Evolutionary conservation across 2,113 vertebrate species (phyloP).

Genomic region (Polypterus bichir): DNA sequence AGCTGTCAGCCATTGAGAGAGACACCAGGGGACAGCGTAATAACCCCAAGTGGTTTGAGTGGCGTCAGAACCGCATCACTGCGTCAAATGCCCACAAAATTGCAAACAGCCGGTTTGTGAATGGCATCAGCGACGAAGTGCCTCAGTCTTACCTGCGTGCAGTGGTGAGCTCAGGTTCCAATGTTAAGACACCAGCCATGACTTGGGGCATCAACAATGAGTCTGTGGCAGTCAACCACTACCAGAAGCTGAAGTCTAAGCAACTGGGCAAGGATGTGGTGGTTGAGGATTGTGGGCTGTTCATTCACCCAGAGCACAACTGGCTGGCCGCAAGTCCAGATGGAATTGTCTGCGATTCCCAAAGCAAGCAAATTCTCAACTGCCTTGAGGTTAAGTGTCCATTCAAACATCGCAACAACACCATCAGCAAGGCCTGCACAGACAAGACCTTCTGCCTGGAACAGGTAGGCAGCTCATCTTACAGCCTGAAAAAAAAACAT

Average conservation of each 20-base stretch:
- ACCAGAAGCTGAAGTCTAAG: constrained; percentile 41
- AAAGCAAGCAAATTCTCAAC: constrained; percentile 34
- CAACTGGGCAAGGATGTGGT: constrained; percentile 21
- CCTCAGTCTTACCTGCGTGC: constrained; percentile 50
- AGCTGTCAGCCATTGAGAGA: constrained; percentile 43
- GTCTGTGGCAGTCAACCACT: constrained; percentile 31
- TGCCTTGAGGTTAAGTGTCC: constrained; percentile 71
- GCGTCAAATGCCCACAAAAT: constrained; percentile 54
- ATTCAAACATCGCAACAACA: constrained; percentile 53
- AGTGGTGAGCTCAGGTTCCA: constrained; percentile 27
- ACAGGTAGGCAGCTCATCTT: constrained; percentile 23
- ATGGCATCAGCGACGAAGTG: constrained; percentile 33
- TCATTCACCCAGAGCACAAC: constrained; percentile 39
- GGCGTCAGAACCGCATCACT: constrained; percentile 60
- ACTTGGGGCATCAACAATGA: constrained; percentile 58
- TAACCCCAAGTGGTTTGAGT: constrained; percentile 53
- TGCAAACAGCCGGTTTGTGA: constrained; percentile 45
- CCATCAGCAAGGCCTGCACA: constrained; percentile 47
- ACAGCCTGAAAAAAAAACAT: constrained; percentile 49
- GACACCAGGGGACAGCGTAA: constrained; percentile 55
- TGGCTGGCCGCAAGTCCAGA: constrained; percentile 71
- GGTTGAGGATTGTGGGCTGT: constrained; percentile 55
- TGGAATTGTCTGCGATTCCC: constrained; percentile 46
- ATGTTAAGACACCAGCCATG: constrained; percentile 52
- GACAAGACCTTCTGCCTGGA: constrained; percentile 60